Evolutionary conservation across 2,888 invertebrate genomes (phyloP).

Genomic region (Antitype chi): DNA sequence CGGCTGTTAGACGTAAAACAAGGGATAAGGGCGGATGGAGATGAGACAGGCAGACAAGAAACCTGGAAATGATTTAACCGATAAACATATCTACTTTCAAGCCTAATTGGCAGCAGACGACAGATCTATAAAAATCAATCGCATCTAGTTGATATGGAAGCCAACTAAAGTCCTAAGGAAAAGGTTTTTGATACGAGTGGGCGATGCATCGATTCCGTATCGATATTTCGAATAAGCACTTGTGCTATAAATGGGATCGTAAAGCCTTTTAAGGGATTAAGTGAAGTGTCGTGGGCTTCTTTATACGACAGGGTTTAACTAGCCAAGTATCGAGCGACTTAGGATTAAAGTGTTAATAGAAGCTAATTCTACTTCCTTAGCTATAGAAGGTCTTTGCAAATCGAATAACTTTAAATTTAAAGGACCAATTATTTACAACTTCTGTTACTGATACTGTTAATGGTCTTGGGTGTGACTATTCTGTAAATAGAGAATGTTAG

Average conservation of each 20-base stretch:
- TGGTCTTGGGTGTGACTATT: not conserved
- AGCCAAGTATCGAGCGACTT: slow-evolving; percentile 21
- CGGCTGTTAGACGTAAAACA: not conserved
- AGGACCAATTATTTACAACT: not conserved
- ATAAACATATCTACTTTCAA: slow-evolving; percentile 1
- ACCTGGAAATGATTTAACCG: slow-evolving; percentile 7
- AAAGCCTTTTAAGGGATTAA: slow-evolving; percentile 61
- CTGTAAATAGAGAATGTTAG: slow-evolving; percentile 10
- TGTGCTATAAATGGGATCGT: slow-evolving; percentile 51
- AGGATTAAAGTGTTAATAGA: slow-evolving; percentile 40
- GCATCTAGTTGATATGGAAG: slow-evolving; percentile 24
- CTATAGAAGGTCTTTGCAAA: slow-evolving; percentile 8
- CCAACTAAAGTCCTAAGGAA: slow-evolving; percentile 32
- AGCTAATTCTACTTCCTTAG: slow-evolving; percentile 23
- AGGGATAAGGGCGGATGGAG: not conserved
- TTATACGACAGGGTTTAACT: slow-evolving; percentile 41
- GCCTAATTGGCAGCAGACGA: slow-evolving; percentile 35
- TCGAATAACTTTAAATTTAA: slow-evolving; percentile 20
- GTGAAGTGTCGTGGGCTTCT: slow-evolving; percentile 58
- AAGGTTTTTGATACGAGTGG: slow-evolving; percentile 34
- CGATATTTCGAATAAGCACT: slow-evolving; percentile 51
- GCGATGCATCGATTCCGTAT: slow-evolving; percentile 43
- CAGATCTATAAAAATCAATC: slow-evolving; percentile 18
- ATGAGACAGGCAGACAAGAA: slow-evolving; percentile 9
- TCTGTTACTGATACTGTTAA: not conserved